Percentiles rank a stretch among this genome's conserved stretches.
These are phyloP conservation scores for Falcunculus frontatus DNA, from an alignment of 2,113 vertebrate genomes.

Conservation along the genomic window DNA sequence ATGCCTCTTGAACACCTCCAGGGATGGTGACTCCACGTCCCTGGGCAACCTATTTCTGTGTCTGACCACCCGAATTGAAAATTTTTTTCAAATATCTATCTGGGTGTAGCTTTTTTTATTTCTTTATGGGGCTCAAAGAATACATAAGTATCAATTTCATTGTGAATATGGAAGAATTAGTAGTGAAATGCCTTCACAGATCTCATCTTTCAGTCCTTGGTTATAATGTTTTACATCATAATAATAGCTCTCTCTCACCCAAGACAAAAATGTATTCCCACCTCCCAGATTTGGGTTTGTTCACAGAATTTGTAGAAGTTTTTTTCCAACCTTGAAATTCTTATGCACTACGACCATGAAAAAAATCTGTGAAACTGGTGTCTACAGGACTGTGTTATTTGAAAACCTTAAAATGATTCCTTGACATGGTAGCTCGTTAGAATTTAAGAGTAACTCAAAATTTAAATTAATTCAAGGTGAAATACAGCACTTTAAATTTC, in stretches of 20 bases:
- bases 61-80: not conserved
- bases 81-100: not conserved
- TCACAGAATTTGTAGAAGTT: not conserved
- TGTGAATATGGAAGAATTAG: not conserved
- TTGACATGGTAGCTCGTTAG: not conserved
- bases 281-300: not conserved
- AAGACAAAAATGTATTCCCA: not conserved
- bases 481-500: not conserved
- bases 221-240: not conserved
- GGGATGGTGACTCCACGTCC: not conserved
- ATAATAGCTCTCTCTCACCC: accelerated
- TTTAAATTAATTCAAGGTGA: not conserved
- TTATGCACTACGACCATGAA: accelerated
- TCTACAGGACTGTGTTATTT: not conserved
- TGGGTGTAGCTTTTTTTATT: not conserved
- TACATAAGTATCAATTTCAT: accelerated
- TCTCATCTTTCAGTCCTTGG: not conserved
- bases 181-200: not conserved
- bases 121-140: not conserved
- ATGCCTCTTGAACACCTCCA: too few relatives aligned
- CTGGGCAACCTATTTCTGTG: not conserved
- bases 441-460: not conserved
- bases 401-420: not conserved
- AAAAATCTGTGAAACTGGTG: not conserved
- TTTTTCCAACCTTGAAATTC: not conserved